These are phyloP conservation scores for Emydoidea blandingii DNA, from an alignment of 2,797 vertebrate species.

Conservation along the genomic window DNA sequence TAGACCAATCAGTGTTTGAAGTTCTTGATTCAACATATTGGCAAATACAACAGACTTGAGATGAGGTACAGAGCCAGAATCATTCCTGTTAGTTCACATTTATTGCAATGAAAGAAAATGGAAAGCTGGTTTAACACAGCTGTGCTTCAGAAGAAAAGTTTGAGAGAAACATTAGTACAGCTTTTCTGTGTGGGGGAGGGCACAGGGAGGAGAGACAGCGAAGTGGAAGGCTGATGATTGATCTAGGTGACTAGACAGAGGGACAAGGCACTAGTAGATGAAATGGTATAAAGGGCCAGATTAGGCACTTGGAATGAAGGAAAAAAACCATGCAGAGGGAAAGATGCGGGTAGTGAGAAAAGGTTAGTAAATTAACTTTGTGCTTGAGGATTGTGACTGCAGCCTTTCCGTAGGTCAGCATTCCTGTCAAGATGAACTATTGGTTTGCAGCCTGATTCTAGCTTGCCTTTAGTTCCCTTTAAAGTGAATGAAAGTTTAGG, in stretches of 20 bases:
- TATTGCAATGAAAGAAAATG: rapidly evolving
- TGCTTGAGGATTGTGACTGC: neutral
- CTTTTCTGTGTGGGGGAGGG: neutral
- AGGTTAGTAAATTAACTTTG: neutral
- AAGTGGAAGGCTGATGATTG: neutral
- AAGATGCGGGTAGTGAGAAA: rapidly evolving
- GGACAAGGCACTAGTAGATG: neutral
- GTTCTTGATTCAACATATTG: neutral
- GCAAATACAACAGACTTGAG: neutral
- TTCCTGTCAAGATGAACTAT: neutral
- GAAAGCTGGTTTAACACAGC: neutral
- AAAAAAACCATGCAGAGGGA: neutral
- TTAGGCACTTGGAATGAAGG: rapidly evolving
- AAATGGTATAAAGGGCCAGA: rapidly evolving
- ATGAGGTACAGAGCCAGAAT: neutral
- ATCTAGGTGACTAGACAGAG: neutral
- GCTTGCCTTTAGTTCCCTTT: rapidly evolving
- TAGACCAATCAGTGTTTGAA: neutral
- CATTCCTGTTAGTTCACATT: rapidly evolving
- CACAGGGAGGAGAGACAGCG: neutral
- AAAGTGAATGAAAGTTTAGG: rapidly evolving
- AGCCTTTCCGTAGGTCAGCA: rapidly evolving
- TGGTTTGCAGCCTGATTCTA: rapidly evolving
- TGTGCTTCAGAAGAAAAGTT: rapidly evolving
- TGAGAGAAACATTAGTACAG: neutral